Conservation (phyloP, 1,140 invertebrate species). For the Drosophila ohnishii region DNA sequence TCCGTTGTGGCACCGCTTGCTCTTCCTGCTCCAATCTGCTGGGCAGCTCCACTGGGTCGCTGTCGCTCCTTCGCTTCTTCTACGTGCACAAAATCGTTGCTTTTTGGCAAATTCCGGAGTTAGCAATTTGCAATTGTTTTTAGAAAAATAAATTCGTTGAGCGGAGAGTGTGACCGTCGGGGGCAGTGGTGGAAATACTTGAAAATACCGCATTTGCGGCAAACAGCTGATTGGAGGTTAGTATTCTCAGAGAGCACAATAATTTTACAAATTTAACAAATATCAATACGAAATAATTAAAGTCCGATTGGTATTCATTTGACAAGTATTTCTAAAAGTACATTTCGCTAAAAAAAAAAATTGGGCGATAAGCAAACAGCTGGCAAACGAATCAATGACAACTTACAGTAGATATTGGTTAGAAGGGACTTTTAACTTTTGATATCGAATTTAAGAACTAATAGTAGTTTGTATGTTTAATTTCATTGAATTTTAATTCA, state of each 20-base stretch:
- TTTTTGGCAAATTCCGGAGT: background rate
- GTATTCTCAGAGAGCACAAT: conserved; percentile 5
- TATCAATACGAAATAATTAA: background rate
- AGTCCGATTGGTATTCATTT: background rate
- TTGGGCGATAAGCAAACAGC: background rate
- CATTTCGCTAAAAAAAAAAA: background rate
- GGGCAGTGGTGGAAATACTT: conserved; percentile 20
- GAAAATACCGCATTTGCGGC: conserved; percentile 14
- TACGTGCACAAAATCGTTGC: conserved; percentile 13
- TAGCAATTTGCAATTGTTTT: conserved; percentile 30
- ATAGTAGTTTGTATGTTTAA: background rate
- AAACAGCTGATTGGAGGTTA: conserved; percentile 9
- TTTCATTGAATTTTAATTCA: background rate
- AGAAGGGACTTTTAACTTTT: background rate
- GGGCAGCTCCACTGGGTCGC: conserved; percentile 11
- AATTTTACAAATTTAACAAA: conserved; percentile 6
- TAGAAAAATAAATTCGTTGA: conserved; percentile 44
- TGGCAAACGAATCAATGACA: background rate
- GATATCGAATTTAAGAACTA: background rate
- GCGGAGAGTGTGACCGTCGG: conserved; percentile 33
- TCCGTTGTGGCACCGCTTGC: conserved; percentile 34
- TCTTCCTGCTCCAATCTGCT: conserved; percentile 22
- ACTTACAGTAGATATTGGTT: conserved; percentile 2
- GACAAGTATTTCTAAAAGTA: conserved; percentile 1
- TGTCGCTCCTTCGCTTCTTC: background rate